Evolutionary conservation across 2,888 invertebrate genomes (phyloP), one percentile per base, ranked within the genome.

Genomic region (Candidula unifasciata): DNA sequence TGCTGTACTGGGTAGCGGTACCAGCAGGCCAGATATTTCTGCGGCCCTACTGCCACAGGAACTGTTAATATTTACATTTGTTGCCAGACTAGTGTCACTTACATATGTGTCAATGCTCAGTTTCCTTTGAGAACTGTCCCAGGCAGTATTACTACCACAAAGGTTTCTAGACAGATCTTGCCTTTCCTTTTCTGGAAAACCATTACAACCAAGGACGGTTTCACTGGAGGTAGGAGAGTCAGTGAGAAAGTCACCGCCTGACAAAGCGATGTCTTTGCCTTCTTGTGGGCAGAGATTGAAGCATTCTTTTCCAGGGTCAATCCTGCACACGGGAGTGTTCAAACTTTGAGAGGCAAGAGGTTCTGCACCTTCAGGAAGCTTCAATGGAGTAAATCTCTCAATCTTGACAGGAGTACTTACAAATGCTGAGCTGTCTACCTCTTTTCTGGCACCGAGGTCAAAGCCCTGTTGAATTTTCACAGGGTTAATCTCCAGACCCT

Each of bases 281-380:
- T 73, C 44, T 10, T 73, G 73, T 44, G 73, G 44, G n/a, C 73
- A 73, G 2, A 73, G 44, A 13, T 73, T 73, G 52, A 76, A 76
- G 44, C 76, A 76, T 33, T 76, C 76, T 57, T 76, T 76, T 3
- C 76, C 76, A 24, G 57, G 33, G 10, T 76, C 78, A n/a, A 78
- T 35, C 64, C 35, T 78, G 64, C 78, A 78, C 6, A 78, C 33
- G 2, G 78, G 78, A 13, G 78, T 78, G 64, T 78, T 78, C 60
- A 78, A 64, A 24, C 64, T 78, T 27, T 78, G 78, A 27, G 60
- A 37, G 0, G 64, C 33, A 8, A 37, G 57, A 24, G 64, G 78
- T 18, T 78, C 60, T 37, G 35, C 57, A 21, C 37, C 37, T 64
- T 78, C 78, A n/a, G 78, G 64, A n/a, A 78, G 64, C 35, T 78